Conservation (phyloP, 2,888 invertebrate genomes). For the Harpalus rufipes region DNA sequence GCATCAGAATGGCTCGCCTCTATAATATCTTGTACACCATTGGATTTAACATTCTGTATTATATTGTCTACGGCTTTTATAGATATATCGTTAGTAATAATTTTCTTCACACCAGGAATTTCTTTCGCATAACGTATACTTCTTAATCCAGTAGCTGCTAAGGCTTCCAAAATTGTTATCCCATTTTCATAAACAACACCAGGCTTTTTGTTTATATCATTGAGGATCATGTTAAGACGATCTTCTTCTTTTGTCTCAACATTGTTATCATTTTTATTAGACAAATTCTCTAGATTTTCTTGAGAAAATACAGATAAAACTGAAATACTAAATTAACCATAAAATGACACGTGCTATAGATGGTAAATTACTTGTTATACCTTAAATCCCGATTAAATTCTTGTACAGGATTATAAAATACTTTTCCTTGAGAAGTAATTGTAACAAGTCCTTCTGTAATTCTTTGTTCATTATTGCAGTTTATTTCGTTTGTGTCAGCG, state of each 20-base stretch:
- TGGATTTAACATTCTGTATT: slow-evolving; percentile 86
- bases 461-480: slow-evolving; percentile 71
- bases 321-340: slow-evolving; percentile 80
- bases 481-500: slow-evolving; percentile 19
- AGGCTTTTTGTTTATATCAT: slow-evolving; percentile 24
- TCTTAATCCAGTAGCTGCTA: slow-evolving; percentile 96
- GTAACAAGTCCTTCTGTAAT: slow-evolving; percentile 89
- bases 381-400: slow-evolving; percentile 98
- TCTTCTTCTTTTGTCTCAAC: slow-evolving; percentile 71
- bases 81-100: slow-evolving; percentile 96
- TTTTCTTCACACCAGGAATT: slow-evolving; percentile 87
- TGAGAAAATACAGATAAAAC: slow-evolving; percentile 85
- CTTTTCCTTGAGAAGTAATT: slow-evolving; percentile 86
- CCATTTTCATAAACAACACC: slow-evolving; percentile 77
- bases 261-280: slow-evolving; percentile 69
- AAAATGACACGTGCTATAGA: slow-evolving; percentile 15
- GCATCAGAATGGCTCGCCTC: slow-evolving; percentile 92
- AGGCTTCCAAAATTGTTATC: slow-evolving; percentile 91
- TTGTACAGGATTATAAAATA: slow-evolving; percentile 99
- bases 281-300: slow-evolving; percentile 76
- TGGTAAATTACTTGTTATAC: slow-evolving; percentile 72
- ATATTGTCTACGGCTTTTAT: slow-evolving; percentile 92
- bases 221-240: slow-evolving; percentile 70
- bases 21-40: slow-evolving; percentile 87
- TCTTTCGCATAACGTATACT: slow-evolving; percentile 98